Evolutionary conservation across 2,888 invertebrate species (phyloP).

Genomic region (Lithophane leautieri): DNA sequence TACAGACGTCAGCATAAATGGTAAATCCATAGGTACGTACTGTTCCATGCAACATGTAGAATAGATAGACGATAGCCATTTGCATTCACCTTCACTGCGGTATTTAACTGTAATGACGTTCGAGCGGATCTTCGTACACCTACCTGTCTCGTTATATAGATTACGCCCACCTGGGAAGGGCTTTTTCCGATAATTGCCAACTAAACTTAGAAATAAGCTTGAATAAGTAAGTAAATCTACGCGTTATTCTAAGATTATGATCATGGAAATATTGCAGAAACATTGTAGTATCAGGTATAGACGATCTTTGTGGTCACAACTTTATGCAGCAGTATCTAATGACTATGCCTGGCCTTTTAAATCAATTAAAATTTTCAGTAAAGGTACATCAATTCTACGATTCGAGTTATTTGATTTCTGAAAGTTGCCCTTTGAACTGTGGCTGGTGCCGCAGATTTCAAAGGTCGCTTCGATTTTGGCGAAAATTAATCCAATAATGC

Average conservation of each 20-base stretch:
- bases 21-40: conserved; percentile 36
- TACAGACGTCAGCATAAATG: conserved; percentile 26
- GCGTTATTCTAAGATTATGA: conserved; percentile 4
- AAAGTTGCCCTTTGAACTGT: conserved; percentile 73
- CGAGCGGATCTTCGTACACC: conserved; percentile 39
- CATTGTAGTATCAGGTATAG: background rate
- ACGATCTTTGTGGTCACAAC: conserved; percentile 2
- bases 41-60: conserved; percentile 35
- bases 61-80: conserved; percentile 57
- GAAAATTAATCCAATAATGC: conserved; percentile 71
- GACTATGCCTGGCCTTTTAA: conserved; percentile 33
- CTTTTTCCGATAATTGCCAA: conserved; percentile 50
- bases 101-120: conserved; percentile 59
- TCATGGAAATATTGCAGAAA: conserved; percentile 3
- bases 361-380: conserved; percentile 63
- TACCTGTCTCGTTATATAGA: conserved; percentile 35
- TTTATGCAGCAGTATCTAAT: conserved; percentile 27
- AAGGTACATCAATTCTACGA: conserved; percentile 58
- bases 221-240: conserved; percentile 11
- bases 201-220: conserved; percentile 39
- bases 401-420: conserved; percentile 73
- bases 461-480: conserved; percentile 69
- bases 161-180: conserved; percentile 23
- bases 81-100: conserved; percentile 63
- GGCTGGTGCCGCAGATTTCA: conserved; percentile 64